Evolutionary conservation across 2,797 vertebrate species (phyloP), one percentile per base, ranked within the genome.

Genomic region (Propithecus perrieri): DNA sequence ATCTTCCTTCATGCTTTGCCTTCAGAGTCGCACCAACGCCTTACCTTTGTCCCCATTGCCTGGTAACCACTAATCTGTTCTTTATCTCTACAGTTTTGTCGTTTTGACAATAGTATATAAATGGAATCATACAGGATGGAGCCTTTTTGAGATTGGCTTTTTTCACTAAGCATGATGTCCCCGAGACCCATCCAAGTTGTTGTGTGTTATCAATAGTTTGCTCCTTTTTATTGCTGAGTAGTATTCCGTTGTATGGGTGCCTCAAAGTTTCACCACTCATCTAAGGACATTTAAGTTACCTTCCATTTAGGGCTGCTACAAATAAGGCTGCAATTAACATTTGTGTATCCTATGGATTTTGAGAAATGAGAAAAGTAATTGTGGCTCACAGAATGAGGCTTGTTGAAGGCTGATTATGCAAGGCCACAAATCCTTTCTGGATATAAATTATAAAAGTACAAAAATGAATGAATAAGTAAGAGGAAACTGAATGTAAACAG

Each of bases 401-500:
- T 92, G 4, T 48, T 91, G 67, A 30, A 41, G 57, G 7, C 12
- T 30, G 20, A 12, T 67, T 80, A 83, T 65, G 65, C 55, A 91
- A 88, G 93, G 15, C 43, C 72, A 90, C 33, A 94, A 50, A 61
- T 63, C 12, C 63, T 96, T 94, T 88, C 71, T 53, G 46, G 74
- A 75, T 71, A 38, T 43, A 85, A 24, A 67, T 30, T 78, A 80
- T 18, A 41, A 86, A 96, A 95, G 30, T 85, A 63, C 35, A 84
- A 74, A 88, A 90, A 72, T 61, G 59, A 95, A 80, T 84, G 85
- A 89, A 94, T 81, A 95, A 88, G 48, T 76, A 78, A 76, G 55
- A 95, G 41, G 48, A 95, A 97, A 78, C 24, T 71, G 59, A 59
- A 85, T 69, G 26, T 81, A 96, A 95, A 92, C 85, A 85, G 7